Evolutionary conservation across 2,113 vertebrate genomes (phyloP).

Genomic region (Okapia johnstoni): DNA sequence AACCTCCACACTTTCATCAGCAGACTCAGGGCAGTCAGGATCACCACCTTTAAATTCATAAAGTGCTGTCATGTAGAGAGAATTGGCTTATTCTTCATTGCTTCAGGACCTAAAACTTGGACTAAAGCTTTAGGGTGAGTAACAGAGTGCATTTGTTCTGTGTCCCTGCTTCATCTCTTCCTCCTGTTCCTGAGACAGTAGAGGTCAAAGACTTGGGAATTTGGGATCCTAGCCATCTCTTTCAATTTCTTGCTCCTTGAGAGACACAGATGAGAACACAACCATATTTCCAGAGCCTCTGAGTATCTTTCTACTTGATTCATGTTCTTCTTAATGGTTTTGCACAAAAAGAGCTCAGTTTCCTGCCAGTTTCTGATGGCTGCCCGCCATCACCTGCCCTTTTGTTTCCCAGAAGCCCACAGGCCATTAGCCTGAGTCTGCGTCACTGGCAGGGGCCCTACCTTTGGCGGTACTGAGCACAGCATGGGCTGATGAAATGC

Average conservation of each 20-base stretch:
- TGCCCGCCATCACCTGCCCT: slow-evolving; percentile 28
- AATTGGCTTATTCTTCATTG: neutral
- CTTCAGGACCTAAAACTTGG: neutral
- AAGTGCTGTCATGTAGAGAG: neutral
- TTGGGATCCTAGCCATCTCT: slow-evolving; percentile 9
- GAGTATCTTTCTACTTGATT: slow-evolving; percentile 44
- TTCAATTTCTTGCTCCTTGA: neutral
- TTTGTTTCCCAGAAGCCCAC: slow-evolving; percentile 49
- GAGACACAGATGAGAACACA: slow-evolving; percentile 6
- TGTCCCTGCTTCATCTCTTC: neutral
- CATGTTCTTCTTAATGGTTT: slow-evolving; percentile 51
- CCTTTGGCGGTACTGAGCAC: neutral
- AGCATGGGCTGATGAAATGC: slow-evolving; percentile 13
- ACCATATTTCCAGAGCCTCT: slow-evolving; percentile 24
- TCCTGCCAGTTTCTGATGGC: slow-evolving; percentile 55
- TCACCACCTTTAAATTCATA: neutral
- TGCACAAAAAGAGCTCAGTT: slow-evolving; percentile 33
- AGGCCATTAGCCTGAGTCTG: slow-evolving; percentile 27
- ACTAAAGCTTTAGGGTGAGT: neutral
- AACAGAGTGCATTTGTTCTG: neutral
- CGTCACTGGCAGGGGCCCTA: slow-evolving; percentile 12
- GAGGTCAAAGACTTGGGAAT: neutral
- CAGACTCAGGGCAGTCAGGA: neutral
- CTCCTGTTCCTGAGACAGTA: neutral
- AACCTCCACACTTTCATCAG: neutral